Evolutionary conservation across 2,888 invertebrate species (phyloP).

Genomic region (Globia sparganii): DNA sequence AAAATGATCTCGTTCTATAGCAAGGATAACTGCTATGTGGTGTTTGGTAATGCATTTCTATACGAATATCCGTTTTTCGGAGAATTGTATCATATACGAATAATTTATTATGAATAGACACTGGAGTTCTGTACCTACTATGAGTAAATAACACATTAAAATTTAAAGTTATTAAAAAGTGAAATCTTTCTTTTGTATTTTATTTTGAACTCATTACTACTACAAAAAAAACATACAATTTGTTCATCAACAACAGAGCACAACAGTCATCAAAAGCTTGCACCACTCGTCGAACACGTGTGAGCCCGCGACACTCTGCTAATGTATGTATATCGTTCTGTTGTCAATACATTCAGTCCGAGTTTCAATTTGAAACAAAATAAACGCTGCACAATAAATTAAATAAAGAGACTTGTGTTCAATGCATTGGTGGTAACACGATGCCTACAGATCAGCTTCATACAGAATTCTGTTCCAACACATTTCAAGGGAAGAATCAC

Average conservation of each 20-base stretch:
- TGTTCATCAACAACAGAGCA: not conserved
- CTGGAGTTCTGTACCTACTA: not conserved
- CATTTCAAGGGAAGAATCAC: not conserved
- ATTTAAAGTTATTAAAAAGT: too few relatives aligned
- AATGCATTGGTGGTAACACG: too few relatives aligned
- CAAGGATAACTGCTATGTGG: not conserved
- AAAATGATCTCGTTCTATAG: constrained; percentile 3
- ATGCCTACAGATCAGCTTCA: too few relatives aligned
- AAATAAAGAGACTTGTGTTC: not conserved
- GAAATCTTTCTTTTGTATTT: too few relatives aligned
- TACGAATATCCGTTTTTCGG: not conserved
- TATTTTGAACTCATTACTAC: not conserved
- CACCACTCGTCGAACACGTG: not conserved
- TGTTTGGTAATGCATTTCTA: not conserved
- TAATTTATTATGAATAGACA: not conserved
- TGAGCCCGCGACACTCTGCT: constrained; percentile 16
- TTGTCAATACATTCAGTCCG: not conserved
- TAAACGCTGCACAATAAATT: not conserved
- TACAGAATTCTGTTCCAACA: not conserved
- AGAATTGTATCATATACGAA: not conserved
- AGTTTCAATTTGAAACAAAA: not conserved
- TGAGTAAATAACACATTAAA: not conserved
- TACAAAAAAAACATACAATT: not conserved
- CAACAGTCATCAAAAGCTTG: not conserved
- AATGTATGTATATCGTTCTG: constrained; percentile 1